These are phyloP conservation scores for Uria lomvia DNA, from an alignment of 2,113 vertebrate species.

Conservation along the genomic window DNA sequence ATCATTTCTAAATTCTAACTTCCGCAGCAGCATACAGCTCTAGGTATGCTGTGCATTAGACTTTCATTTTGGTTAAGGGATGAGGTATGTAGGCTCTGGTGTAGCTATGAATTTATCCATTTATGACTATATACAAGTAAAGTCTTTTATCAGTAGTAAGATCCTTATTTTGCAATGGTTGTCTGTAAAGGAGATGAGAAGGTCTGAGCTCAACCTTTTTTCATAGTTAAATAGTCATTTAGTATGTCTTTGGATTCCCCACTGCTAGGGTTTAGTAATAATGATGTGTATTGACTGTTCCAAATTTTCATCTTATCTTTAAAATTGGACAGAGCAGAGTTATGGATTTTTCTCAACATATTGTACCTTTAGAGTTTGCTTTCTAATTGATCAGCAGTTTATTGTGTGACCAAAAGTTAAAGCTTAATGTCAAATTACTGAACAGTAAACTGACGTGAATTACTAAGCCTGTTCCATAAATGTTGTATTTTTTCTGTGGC, in stretches of 20 bases:
- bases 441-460: neutral
- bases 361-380: neutral
- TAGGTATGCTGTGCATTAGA: neutral
- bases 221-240: neutral
- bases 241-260: neutral
- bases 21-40: neutral
- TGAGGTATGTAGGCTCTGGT: neutral
- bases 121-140: neutral
- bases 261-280: neutral
- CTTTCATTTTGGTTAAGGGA: neutral
- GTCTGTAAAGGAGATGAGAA: neutral
- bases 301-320: neutral
- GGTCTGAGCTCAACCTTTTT: neutral
- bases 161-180: neutral
- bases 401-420: conserved; percentile 12
- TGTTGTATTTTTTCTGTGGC: neutral
- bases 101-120: neutral
- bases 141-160: neutral
- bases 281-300: neutral
- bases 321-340: neutral
- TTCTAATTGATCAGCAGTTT: conserved; percentile 12
- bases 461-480: neutral
- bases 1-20: neutral
- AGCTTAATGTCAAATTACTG: neutral
- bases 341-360: conserved; percentile 17